Conservation (phyloP, 2,888 invertebrate species). For the Drosophila trichaetosa region DNA sequence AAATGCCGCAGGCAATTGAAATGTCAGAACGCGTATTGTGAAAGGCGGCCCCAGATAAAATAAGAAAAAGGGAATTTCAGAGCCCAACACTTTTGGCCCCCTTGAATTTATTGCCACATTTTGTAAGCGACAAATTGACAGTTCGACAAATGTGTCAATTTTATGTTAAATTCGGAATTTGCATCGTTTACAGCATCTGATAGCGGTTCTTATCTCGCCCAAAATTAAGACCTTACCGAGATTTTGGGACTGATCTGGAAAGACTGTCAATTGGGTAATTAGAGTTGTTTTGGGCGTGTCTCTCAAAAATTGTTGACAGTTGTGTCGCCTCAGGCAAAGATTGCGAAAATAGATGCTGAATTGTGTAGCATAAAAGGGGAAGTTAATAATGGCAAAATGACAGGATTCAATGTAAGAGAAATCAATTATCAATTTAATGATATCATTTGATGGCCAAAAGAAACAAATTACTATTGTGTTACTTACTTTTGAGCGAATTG, state of each 20-base stretch:
- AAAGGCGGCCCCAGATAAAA: conserved; percentile 12
- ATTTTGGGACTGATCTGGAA: not conserved
- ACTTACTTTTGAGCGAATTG: not conserved
- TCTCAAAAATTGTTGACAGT: conserved; percentile 60
- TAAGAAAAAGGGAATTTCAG: conserved; percentile 9
- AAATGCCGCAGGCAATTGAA: conserved; percentile 65
- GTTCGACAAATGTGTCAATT: conserved; percentile 73
- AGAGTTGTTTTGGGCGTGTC: conserved; percentile 56
- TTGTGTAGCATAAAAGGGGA: conserved; percentile 6
- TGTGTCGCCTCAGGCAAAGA: conserved; percentile 54
- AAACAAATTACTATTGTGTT: not conserved
- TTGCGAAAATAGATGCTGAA: conserved; percentile 12
- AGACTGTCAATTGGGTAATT: conserved; percentile 54
- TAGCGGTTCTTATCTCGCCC: conserved; percentile 35
- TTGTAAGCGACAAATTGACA: conserved; percentile 33
- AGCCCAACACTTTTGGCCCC: conserved; percentile 13
- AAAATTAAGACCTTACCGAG: conserved; percentile 11
- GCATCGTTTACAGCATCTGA: conserved; percentile 54
- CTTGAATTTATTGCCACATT: conserved; percentile 49
- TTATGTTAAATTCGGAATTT: conserved; percentile 56
- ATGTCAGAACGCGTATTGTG: conserved; percentile 36
- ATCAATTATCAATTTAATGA: not conserved
- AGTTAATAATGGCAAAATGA: conserved; percentile 8
- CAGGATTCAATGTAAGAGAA: not conserved
- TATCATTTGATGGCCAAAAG: not conserved